Percentiles rank a stretch among this genome's conserved stretches.
These are phyloP conservation scores for Oligia fasciuncula DNA, from an alignment of 2,888 invertebrate species.

Conservation along the genomic window DNA sequence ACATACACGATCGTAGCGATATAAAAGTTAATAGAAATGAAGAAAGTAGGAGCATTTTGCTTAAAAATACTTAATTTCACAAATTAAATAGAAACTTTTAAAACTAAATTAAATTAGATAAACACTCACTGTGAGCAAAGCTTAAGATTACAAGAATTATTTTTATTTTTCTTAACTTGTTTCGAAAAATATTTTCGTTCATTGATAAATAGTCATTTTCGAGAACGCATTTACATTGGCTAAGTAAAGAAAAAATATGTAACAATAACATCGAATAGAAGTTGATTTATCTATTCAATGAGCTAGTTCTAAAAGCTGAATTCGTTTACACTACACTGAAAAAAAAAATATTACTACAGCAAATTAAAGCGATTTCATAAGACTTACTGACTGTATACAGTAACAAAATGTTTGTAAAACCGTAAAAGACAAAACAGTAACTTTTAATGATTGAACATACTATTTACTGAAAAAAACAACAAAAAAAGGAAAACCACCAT, in stretches of 20 bases:
- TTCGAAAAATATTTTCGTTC: conserved; percentile 45
- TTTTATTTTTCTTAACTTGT: conserved; percentile 27
- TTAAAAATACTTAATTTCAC: conserved; percentile 36
- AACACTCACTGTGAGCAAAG: conserved; percentile 56
- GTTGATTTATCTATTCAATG: not conserved
- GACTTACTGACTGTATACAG: too few relatives aligned
- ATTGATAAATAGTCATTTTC: conserved; percentile 7
- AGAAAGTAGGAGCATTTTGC: not conserved
- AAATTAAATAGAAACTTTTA: conserved; percentile 9
- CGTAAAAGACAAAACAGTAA: too few relatives aligned
- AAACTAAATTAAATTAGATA: conserved; percentile 40
- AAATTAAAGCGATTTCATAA: too few relatives aligned
- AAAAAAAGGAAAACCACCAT: too few relatives aligned
- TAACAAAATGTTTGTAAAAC: too few relatives aligned
- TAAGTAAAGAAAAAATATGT: not conserved
- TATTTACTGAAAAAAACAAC: too few relatives aligned
- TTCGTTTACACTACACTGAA: not conserved
- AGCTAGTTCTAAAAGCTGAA: not conserved
- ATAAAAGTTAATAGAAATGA: conserved; percentile 28
- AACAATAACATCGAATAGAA: not conserved
- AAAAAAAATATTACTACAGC: too few relatives aligned
- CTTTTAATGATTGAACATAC: too few relatives aligned
- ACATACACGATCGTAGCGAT: conserved; percentile 6
- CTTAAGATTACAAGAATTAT: conserved; percentile 47
- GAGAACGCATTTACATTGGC: conserved; percentile 4